Conservation (phyloP, 2,888 invertebrate species). For the Diarsia dahlii region DNA sequence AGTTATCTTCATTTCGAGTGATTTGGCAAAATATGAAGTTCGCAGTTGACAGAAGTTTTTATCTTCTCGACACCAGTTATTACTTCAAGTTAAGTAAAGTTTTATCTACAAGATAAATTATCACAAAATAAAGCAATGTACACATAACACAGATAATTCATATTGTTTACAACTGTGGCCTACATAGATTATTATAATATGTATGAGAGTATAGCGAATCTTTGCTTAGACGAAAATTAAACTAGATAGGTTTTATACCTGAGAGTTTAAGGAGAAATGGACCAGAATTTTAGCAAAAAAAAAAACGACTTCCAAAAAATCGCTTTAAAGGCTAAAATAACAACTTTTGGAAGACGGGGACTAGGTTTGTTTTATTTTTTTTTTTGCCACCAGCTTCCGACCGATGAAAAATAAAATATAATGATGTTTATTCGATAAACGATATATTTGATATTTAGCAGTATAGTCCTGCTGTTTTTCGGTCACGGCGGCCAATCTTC, state of each 20-base stretch:
- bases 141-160: conserved; percentile 46
- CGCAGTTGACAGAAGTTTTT: conserved; percentile 12
- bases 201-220: conserved; percentile 24
- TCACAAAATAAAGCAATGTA: conserved; percentile 52
- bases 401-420: too few relatives aligned
- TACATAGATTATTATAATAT: conserved; percentile 54
- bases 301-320: too few relatives aligned
- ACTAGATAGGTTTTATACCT: not conserved
- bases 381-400: too few relatives aligned
- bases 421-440: too few relatives aligned
- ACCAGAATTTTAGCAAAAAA: too few relatives aligned
- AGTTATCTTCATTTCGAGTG: not conserved
- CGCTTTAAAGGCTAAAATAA: too few relatives aligned
- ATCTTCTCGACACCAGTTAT: conserved; percentile 42
- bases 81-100: conserved; percentile 48
- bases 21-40: conserved; percentile 15
- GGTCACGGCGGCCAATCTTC: too few relatives aligned
- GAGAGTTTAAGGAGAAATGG: too few relatives aligned
- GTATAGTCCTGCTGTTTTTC: too few relatives aligned
- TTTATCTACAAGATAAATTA: conserved; percentile 55
- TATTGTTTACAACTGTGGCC: conserved; percentile 54
- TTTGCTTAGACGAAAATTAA: not conserved
- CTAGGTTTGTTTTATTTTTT: too few relatives aligned
- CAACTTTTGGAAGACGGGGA: too few relatives aligned
- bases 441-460: too few relatives aligned